Percentiles rank a stretch among this genome's conserved stretches.
Evolutionary conservation across 2,797 vertebrate genomes (phyloP).

Genomic region (Micromesistius poutassou): DNA sequence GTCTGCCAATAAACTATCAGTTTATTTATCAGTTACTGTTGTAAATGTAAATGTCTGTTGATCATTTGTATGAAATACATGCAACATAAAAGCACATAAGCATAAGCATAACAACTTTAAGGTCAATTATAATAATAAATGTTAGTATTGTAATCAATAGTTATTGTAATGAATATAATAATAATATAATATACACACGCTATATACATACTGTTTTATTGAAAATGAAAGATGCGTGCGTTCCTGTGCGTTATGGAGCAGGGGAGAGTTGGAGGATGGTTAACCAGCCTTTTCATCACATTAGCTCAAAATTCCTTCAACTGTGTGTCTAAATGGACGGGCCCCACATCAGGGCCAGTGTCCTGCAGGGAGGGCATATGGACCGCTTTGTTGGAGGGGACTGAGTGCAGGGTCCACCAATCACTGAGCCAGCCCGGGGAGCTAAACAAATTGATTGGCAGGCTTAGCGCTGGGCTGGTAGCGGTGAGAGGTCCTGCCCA

Average conservation of each 20-base stretch:
- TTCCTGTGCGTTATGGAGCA: constrained; percentile 62
- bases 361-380: constrained; percentile 76
- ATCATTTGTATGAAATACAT: background rate
- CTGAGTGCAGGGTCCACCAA: constrained; percentile 68
- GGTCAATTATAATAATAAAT: background rate
- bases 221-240: constrained; percentile 48
- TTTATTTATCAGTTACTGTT: background rate
- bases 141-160: background rate
- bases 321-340: constrained; percentile 64
- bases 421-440: constrained; percentile 69
- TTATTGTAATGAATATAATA: background rate
- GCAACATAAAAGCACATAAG: no score
- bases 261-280: constrained; percentile 64
- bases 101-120: background rate
- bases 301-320: constrained; percentile 73
- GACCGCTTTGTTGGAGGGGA: constrained; percentile 71
- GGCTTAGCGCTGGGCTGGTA: constrained; percentile 60
- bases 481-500: constrained; percentile 51
- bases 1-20: background rate
- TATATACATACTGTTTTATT: constrained; percentile 23
- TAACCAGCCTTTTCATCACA: constrained; percentile 64
- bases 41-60: background rate
- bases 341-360: constrained; percentile 55
- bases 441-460: constrained; percentile 81
- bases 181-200: background rate